Evolutionary conservation across 2,888 invertebrate species (phyloP).

Genomic region (Brachylomia viminalis): DNA sequence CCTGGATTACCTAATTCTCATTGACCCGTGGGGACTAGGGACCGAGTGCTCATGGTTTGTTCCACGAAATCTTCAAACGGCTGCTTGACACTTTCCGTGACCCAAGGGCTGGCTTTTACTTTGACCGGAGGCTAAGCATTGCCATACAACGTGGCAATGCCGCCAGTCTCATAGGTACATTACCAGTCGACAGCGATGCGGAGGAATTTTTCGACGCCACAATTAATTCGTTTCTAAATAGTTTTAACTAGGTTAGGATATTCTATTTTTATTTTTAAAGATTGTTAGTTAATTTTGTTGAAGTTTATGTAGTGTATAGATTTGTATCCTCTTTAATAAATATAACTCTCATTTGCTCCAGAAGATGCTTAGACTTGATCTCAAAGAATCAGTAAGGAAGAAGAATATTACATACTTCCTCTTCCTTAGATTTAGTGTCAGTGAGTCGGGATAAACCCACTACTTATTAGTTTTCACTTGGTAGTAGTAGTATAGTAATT

Average conservation of each 20-base stretch:
- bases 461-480: not conserved
- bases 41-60: too few species aligned
- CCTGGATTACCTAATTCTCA: not conserved
- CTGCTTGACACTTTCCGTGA: not conserved
- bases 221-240: not conserved
- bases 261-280: not conserved
- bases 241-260: not conserved
- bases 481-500: too few species aligned
- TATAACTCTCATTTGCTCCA: not conserved
- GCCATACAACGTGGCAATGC: not conserved
- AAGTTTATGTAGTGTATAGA: not conserved
- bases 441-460: not conserved
- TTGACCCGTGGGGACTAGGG: not conserved
- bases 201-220: too few species aligned
- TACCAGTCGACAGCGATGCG: too few species aligned
- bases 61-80: not conserved
- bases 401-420: not conserved
- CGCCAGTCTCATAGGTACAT: too few species aligned
- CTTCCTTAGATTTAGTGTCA: not conserved
- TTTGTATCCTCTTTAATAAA: too few species aligned
- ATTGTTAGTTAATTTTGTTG: not conserved
- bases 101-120: not conserved
- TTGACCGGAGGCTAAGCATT: too few species aligned
- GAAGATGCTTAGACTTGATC: not conserved
- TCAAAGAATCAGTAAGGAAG: too few species aligned